Evolutionary conservation across 2,113 vertebrate species (phyloP), one percentile per base, ranked within the genome.

Genomic region (Fregata magnificens): DNA sequence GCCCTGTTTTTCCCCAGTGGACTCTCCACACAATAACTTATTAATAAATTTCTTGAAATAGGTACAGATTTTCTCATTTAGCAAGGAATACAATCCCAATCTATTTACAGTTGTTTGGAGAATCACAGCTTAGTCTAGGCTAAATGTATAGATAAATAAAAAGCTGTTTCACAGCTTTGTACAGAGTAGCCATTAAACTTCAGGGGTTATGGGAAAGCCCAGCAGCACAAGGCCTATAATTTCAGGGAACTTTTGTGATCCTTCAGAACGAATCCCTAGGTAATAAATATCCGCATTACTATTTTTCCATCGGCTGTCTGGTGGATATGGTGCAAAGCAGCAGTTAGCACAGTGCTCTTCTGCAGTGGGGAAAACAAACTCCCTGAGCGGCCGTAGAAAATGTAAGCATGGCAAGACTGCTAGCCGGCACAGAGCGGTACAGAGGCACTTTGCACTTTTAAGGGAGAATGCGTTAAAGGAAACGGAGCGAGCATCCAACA

Each of bases 31-130:
- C 16, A 65, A 44, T 70, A 86, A 72, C 62, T 85, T 91, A n/a
- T 55, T 76, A 92, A 76, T 70, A 89, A 44, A 44, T 87, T 88
- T 86, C 49, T 95, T 93, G 62, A 93, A 95, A 81, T 70, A 83
- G 52, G 45, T 77, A 92, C 66, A 55, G 52, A 86, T 95, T 96
- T 97, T 96, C 50, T 85, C 56, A 65, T 94, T 96, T 96, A 95
- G 42, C 58, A 58, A 85, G 40, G 55, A 94, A 74, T 69, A 47
- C 18, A 89, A 59, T 62, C 36, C 26, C 65, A 92, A 52, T 66
- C 36, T 81, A 79, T 86, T 97, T 86, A 82, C 7, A 7, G 25
- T 69, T 86, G 72, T 15, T 92, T 88, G 71, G 82, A 97, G 87
- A 94, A 62, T 67, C 81, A 73, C 61, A 52, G 19, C 19, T 94